Evolutionary conservation across 2,888 invertebrate species (phyloP).

Genomic region (Monochamus alternatus): DNA sequence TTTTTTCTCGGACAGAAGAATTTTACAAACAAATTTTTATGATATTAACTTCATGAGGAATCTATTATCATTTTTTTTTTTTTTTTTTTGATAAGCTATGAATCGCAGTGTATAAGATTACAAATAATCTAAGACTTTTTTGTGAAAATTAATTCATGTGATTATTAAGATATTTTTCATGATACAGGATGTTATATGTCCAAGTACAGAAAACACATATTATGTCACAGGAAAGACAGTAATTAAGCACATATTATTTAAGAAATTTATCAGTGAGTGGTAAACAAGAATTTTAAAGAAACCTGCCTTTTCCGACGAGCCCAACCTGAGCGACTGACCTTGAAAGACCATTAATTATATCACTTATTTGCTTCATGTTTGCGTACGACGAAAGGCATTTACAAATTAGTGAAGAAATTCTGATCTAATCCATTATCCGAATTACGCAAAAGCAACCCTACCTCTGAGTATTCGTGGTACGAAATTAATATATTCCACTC

Average conservation of each 20-base stretch:
- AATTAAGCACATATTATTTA: neutral
- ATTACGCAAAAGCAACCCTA: constrained; percentile 26
- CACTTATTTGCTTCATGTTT: neutral
- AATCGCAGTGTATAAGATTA: too few species aligned
- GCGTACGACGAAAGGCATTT: constrained; percentile 12
- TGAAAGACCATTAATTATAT: constrained; percentile 19
- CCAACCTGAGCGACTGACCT: constrained; percentile 16
- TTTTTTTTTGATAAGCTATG: too few species aligned
- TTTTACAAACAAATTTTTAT: too few species aligned
- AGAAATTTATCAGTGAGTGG: constrained; percentile 3
- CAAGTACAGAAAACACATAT: neutral
- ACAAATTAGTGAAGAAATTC: constrained; percentile 16
- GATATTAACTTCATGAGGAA: too few species aligned
- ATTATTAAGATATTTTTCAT: too few species aligned
- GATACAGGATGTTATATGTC: too few species aligned
- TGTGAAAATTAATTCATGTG: too few species aligned
- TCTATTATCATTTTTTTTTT: too few species aligned
- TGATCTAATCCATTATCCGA: constrained; percentile 12
- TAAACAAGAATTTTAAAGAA: neutral
- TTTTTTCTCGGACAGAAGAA: too few species aligned
- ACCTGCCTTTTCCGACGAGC: neutral
- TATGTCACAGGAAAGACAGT: neutral
- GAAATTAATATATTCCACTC: constrained; percentile 7
- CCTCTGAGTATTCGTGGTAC: neutral
- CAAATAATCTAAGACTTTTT: too few species aligned